A percentile compares a stretch with the other conserved stretches of the same genome.
phyloP scores from a whole-genome alignment of 2,797 vertebrate species.

The Halcyon badia region DNA sequence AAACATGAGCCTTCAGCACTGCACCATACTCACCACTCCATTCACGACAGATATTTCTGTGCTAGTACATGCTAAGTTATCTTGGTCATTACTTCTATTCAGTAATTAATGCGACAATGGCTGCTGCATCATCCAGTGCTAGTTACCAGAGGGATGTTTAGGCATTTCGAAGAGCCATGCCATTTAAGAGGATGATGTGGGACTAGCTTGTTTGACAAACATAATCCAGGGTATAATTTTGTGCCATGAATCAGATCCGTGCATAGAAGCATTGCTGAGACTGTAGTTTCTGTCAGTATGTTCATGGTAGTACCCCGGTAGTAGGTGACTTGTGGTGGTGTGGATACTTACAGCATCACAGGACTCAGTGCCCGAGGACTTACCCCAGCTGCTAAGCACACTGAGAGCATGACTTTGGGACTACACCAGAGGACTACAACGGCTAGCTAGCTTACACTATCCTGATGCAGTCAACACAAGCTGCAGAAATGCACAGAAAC shows the following conservation, averaged over 20 bases:
- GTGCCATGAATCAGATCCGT: neutral
- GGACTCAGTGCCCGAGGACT: neutral
- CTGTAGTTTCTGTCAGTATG: neutral
- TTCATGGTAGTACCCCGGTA: neutral
- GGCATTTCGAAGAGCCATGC: neutral
- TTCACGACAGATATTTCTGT: neutral
- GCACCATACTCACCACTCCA: neutral
- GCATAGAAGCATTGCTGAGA: neutral
- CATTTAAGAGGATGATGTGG: neutral
- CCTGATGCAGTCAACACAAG: neutral
- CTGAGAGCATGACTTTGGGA: neutral
- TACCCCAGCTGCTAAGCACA: neutral
- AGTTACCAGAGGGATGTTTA: neutral
- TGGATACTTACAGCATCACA: neutral
- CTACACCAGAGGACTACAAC: neutral
- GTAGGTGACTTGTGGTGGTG: neutral
- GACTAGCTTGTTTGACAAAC: neutral
- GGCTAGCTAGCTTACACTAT: neutral
- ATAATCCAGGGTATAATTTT: neutral
- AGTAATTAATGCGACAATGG: neutral
- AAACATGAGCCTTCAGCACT: neutral
- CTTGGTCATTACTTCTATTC: neutral
- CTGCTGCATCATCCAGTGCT: neutral
- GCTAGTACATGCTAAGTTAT: too few relatives aligned
- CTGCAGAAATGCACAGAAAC: too few relatives aligned